Base-by-base conservation (phyloP, 2,113 vertebrate genomes). In the Corythornis cristatus region DNA sequence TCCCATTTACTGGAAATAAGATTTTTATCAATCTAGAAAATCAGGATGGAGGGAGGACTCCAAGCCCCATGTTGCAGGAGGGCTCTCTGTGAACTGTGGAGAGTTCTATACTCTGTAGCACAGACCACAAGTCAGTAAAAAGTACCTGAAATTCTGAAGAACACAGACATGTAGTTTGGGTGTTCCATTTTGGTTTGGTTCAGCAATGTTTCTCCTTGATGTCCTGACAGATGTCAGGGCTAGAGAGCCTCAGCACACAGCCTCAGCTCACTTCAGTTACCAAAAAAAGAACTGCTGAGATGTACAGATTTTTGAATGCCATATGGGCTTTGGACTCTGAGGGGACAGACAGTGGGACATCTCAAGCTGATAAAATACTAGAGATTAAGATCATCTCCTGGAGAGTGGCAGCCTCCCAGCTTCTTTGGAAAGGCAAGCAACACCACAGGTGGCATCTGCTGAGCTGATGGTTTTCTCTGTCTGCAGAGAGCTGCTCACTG, bases 201-300 rank as follows among this genome's bases (percentile, higher is more conserved):
- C 67, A 71, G 64, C 71, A 48, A 28, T 71, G 22, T 4, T 62
- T 83, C 53, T 89, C 22, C 48, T 91, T 9, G 14, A 26, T 31
- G 33, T n/a, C 15, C 25, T 7, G 82, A 66, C 23, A 37, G 48
- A 37, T 54, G 56, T 12, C 50, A 78, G 50, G 37, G n/a, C 9
- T 1, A 3, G 62, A 66, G 42, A 56, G 11, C 4, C 7, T 75
- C 56, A 54, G 40, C 43, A 54, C 0, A 0, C 25, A 88, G 15
- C 46, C 66, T 73, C 42, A 80, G 42, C 6, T 84, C 48, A 42
- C 48, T 53, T 22, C 29, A 43, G 25, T 29, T 84, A 33, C 23
- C 28, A 11, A 33, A 33, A 75, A 86, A 17, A 70, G 5, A 19
- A 22, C n/a, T 80, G 43, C 42, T 84, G 68, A 26, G 14, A 53